phyloP scores from a whole-genome alignment of 2,797 vertebrate genomes.

The Chloroceryle amazona region DNA sequence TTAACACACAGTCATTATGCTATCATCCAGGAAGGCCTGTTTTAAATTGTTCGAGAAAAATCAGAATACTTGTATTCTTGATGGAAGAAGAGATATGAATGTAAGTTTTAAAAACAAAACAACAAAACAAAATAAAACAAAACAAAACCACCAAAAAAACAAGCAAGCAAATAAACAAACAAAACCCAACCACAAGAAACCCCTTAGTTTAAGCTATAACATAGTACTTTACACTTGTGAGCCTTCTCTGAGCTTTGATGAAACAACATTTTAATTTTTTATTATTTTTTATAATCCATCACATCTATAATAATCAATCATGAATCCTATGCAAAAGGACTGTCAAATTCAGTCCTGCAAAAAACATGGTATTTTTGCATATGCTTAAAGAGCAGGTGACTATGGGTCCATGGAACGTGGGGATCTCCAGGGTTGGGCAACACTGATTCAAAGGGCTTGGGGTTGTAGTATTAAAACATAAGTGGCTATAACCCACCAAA shows the following conservation, averaged over 20 bases:
- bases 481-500: neutral
- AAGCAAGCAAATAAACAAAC: neutral
- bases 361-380: neutral
- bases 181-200: neutral
- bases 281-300: neutral
- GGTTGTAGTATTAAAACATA: neutral
- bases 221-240: neutral
- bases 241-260: neutral
- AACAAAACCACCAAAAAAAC: neutral
- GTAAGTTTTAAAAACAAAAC: neutral
- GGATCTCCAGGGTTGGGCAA: neutral
- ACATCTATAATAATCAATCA: neutral
- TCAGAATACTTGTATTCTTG: neutral
- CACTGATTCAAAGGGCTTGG: neutral
- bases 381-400: neutral
- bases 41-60: neutral
- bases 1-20: neutral
- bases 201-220: neutral
- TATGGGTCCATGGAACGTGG: fast-evolving
- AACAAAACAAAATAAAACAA: neutral
- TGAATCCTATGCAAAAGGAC: neutral
- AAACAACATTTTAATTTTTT: too few species aligned
- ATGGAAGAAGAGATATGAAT: neutral
- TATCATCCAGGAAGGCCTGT: neutral
- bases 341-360: neutral